Base-by-base conservation (phyloP, 2,113 vertebrate species). In the Hippolais icterina region DNA sequence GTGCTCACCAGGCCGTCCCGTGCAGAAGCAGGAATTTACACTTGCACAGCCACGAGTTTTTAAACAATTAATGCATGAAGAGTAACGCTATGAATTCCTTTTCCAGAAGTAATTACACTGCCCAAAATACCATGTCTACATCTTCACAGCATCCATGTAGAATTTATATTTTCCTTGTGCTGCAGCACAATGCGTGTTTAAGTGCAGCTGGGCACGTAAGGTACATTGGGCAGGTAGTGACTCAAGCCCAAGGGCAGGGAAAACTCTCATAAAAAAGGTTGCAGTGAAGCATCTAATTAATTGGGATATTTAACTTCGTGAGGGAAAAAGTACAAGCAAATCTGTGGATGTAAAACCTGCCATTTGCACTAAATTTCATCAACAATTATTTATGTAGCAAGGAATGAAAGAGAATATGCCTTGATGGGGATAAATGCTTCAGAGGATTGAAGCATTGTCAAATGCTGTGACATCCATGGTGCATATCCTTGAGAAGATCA, bases 131-230 rank as follows among this genome's bases (percentile, higher is more conserved):
- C 41, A 4, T 1, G 17, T n/a, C n/a, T 61, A 1, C 41, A 4
- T 56, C 57, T 57, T 16, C 44, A 10, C 29, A 8, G 14, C 16
- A 21, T 9, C 46, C 57, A 2, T 3, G 6, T 2, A 31, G 70
- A 46, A 10, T 24, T 27, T n/a, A 2, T 17, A 3, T 25, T 33
- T 49, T 12, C 37, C 60, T 29, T 11, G 10, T 16, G 31, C 52
- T 22, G 2, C 86, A 22, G 61, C 33, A 8, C 56, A 22, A 49
- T 3, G 5, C 1, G 0, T 3, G 0, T 65, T 54, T 33, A 46
- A 57, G 10, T 1, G 33, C 53, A 33, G 6, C 24, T 9, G 7
- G 25, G 42, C 52, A 29, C 1, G 0, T 12, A 14, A 39, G 28
- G 33, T 25, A 39, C 23, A 8, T 35, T 4, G 22, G 41, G 15